phyloP scores from a whole-genome alignment of 2,797 vertebrate species.

The Diplodus puntazzo region DNA sequence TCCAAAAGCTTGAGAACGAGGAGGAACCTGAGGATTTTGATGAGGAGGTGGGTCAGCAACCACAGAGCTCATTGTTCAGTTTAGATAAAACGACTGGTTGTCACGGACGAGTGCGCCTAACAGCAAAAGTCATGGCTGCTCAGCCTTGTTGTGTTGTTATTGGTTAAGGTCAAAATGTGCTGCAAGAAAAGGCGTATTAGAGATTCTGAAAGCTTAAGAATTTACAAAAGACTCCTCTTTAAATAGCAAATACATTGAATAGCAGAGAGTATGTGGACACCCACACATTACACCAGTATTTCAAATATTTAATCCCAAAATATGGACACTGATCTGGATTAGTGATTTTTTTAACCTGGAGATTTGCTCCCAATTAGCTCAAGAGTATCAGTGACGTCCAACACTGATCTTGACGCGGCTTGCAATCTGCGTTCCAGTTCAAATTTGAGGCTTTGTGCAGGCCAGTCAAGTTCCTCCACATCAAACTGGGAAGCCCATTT shows the following conservation, averaged over 20 bases:
- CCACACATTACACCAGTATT: not conserved
- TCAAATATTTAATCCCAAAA: not conserved
- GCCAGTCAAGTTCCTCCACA: too few species aligned
- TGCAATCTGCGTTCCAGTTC: not conserved
- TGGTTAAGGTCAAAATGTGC: not conserved
- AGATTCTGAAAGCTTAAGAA: not conserved
- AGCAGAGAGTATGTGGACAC: not conserved
- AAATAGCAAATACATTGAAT: not conserved
- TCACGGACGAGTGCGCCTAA: not conserved
- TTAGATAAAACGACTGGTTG: not conserved
- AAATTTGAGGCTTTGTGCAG: too few species aligned
- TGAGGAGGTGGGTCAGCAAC: slow-evolving; percentile 82
- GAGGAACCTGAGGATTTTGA: slow-evolving; percentile 83
- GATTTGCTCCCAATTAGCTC: not conserved
- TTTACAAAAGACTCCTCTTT: not conserved
- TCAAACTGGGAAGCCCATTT: too few species aligned
- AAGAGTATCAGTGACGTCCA: not conserved
- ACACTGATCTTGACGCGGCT: too few species aligned
- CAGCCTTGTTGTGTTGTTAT: not conserved
- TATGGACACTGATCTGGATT: not conserved
- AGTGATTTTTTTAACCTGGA: not conserved
- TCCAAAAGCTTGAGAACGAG: slow-evolving; percentile 82
- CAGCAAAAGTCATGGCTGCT: not conserved
- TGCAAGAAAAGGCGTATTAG: not conserved
- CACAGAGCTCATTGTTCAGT: not conserved